Evolutionary conservation across 1,140 invertebrate genomes (phyloP), one percentile per base, ranked within the genome.

Genomic region (Atta colombica): DNA sequence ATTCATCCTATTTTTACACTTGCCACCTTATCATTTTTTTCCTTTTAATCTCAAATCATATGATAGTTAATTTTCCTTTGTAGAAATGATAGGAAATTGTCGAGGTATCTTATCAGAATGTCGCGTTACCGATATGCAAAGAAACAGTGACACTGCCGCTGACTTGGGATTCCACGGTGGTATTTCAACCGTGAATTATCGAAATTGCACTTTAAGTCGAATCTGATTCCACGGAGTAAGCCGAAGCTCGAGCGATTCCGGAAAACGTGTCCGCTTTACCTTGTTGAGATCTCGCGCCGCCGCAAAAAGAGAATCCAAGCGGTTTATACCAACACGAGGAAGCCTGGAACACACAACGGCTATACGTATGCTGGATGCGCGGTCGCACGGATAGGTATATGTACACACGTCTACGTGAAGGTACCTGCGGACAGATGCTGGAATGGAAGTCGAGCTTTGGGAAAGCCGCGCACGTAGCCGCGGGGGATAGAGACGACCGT

Each of bases 391-490:
- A 63, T 69, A 87, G 63, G 68, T 39, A 39, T 72, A 81, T 78
- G 55, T 75, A 78, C 77, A 89, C 71, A 78, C 35, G 60, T 61
- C 66, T 72, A 85, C 71, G 85, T 74, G 90, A 90, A 89, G 78
- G 88, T 90, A 87, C 66, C 88, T 84, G 89, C 78, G 87, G 89
- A 92, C 89, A 91, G 87, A 92, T 92, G 90, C 89, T 85, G 88
- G 90, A 88, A 85, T 82, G 55, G 69, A 87, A 90, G 90, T 90
- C 87, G 88, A 90, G 91, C 88, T 92, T 94, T 95, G 86, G 77
- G 93, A 90, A 94, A 90, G 93, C 94, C 85, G 90, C 77, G 94
- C 94, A 94, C 94, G 94, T 95, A 95, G 89, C 74, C 77, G 86
- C 86, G 88, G 71, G 89, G 90, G 92, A 92, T 91, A 88, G 88